Conservation (phyloP, 2,888 invertebrate species). For the Yponomeuta plumbellus region DNA sequence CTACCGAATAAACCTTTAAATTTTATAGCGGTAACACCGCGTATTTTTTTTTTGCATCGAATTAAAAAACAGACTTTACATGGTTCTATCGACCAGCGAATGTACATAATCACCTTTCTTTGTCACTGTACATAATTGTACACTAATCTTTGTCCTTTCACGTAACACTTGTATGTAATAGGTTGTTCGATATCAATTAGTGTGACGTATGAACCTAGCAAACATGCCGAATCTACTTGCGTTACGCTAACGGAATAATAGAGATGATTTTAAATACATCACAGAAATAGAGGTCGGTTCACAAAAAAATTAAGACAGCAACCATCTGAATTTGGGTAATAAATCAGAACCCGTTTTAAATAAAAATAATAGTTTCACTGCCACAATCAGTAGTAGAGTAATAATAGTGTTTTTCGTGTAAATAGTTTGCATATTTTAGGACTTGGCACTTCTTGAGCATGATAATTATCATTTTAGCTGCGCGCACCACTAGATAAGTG, state of each 20-base stretch:
- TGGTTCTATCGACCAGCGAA: no score
- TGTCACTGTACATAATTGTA: not conserved
- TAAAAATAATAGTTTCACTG: no score
- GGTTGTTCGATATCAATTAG: not conserved
- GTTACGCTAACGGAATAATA: not conserved
- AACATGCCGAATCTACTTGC: not conserved
- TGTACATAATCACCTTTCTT: not conserved
- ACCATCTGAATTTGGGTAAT: not conserved
- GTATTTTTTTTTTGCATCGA: no score
- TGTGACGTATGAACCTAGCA: not conserved
- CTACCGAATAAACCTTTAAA: no score
- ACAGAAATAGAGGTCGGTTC: not conserved
- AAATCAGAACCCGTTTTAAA: no score
- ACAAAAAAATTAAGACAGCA: not conserved
- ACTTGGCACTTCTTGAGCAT: conserved; percentile 45
- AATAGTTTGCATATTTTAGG: not conserved
- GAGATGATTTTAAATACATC: not conserved
- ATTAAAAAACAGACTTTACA: no score
- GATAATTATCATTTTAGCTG: conserved; percentile 15
- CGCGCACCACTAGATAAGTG: conserved; percentile 2
- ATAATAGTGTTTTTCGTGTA: not conserved
- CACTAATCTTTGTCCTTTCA: not conserved
- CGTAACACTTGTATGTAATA: not conserved
- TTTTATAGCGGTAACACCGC: no score
- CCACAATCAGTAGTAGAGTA: not conserved